These are phyloP conservation scores for Pogonomyrmex barbatus DNA, from an alignment of 1,140 invertebrate species.

Conservation along the genomic window DNA sequence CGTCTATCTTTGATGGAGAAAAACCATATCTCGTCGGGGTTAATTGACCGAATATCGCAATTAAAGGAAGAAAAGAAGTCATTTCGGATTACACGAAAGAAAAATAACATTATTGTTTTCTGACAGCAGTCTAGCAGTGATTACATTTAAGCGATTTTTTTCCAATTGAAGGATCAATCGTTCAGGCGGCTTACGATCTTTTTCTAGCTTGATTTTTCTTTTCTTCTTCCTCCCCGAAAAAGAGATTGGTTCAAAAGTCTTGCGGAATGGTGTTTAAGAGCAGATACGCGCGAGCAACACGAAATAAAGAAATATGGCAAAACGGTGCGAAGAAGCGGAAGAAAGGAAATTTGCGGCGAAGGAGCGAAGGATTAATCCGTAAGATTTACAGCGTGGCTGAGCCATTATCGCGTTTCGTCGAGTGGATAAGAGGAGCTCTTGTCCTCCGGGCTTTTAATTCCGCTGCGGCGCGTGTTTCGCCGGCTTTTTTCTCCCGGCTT, in stretches of 20 bases:
- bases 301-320: conserved; percentile 47
- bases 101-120: neutral
- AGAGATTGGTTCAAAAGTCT: conserved; percentile 9
- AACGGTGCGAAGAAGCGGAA: conserved; percentile 37
- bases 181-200: neutral
- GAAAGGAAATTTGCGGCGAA: conserved; percentile 56
- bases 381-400: conserved; percentile 76
- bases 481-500: conserved; percentile 52
- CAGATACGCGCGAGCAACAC: conserved; percentile 17
- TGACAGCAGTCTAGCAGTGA: neutral
- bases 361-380: conserved; percentile 73
- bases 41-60: neutral
- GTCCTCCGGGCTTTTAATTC: conserved; percentile 76
- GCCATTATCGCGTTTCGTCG: conserved; percentile 77
- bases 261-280: conserved; percentile 8
- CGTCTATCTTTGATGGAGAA: neutral
- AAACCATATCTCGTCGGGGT: neutral
- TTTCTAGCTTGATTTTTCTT: neutral
- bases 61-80: neutral
- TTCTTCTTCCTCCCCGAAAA: neutral
- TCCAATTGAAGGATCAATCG: neutral
- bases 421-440: conserved; percentile 72
- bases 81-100: neutral
- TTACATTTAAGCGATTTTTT: neutral
- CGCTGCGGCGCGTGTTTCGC: conserved; percentile 62